phyloP scores from a whole-genome alignment of 2,797 vertebrate species.

The Halcyon leucocephala region DNA sequence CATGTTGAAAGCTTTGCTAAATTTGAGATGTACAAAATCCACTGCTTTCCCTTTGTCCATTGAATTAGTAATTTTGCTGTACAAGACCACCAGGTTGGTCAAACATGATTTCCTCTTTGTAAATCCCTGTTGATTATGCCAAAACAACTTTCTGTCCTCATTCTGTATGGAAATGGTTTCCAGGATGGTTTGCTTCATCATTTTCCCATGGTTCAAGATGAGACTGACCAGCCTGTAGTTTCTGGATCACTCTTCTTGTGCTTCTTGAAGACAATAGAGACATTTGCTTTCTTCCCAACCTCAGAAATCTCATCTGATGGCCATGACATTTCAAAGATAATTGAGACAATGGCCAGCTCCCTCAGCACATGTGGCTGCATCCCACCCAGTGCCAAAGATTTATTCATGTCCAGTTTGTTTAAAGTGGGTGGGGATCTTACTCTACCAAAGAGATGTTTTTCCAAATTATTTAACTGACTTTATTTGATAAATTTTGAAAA shows the following conservation, averaged over 20 bases:
- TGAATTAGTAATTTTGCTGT: neutral
- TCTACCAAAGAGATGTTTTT: neutral
- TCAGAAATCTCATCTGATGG: neutral
- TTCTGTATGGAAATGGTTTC: neutral
- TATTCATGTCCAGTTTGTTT: neutral
- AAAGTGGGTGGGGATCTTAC: neutral
- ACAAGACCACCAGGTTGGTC: neutral
- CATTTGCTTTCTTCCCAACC: neutral
- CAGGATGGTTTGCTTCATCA: neutral
- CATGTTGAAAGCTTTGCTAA: neutral
- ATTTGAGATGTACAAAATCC: neutral
- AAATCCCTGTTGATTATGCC: neutral
- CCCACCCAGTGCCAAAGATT: neutral
- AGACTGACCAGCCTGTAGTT: neutral
- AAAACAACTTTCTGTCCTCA: neutral
- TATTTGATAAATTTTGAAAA: neutral
- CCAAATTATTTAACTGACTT: neutral
- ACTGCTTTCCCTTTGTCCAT: neutral
- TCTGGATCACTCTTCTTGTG: neutral
- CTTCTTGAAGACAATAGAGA: neutral
- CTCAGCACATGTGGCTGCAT: neutral
- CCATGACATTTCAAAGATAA: neutral
- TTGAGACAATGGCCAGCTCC: neutral
- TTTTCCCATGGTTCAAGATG: neutral
- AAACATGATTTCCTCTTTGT: neutral